Evolutionary conservation across 2,113 vertebrate genomes (phyloP), one percentile per base, ranked within the genome.

Genomic region (Sebastes fasciatus): DNA sequence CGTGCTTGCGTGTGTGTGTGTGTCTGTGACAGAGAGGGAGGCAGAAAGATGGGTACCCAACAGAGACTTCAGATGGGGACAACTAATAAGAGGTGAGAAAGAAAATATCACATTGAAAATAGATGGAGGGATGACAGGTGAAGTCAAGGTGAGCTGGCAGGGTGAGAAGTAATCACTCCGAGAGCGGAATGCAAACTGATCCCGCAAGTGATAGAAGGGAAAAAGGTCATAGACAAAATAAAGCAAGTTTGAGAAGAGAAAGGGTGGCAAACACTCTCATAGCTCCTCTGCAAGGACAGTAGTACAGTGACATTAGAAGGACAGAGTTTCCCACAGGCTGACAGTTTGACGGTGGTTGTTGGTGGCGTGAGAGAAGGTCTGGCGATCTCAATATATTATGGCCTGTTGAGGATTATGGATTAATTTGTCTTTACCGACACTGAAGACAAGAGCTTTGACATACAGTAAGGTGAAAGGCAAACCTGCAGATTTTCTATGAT

Each of bases 111-210:
- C 90, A 85, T 81, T 84, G 85, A 86, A 92, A 91, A 92, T 92
- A 92, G 94, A 94, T 94, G 92, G 89, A 90, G 68, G 67, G 86
- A 90, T 94, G 94, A 94, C 94, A 94, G 92, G 85, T 88, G 91
- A 81, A 94, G 92, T 94, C 94, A 95, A 92, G 91, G 93, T 93
- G 89, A 94, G 91, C 86, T 90, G 84, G 91, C 88, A 88, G 88
- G 93, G 94, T 93, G 93, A 94, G 91, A 93, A 94, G 92, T 93
- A 94, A 94, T 95, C 93, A 93, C 91, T 83, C 79, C 26, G 77
- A 74, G 77, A 88, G 87, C 74, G 79, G 84, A 80, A 87, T 86
- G 91, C 91, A 92, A 92, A 91, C 84, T 86, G 90, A 92, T 87
- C 82, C 84, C 77, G 87, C 77, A 82, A 85, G 82, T 26, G 86